These are phyloP conservation scores for Tupaia tana DNA, from an alignment of 2,113 vertebrate species.

Conservation along the genomic window DNA sequence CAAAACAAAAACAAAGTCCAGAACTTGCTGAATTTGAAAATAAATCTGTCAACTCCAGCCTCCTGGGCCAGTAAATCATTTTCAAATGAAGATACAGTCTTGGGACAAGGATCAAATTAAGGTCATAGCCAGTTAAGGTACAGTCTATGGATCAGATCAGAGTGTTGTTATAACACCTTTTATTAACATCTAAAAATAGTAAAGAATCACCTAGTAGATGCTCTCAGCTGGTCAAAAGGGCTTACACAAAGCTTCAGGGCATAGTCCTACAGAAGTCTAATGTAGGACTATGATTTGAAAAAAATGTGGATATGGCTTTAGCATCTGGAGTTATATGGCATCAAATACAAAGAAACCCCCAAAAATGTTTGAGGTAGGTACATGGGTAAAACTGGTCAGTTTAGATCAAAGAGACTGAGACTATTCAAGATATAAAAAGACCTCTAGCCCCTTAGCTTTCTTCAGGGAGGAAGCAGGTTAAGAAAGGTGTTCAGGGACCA, in stretches of 20 bases:
- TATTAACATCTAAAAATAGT: background rate
- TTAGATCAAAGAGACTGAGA: background rate
- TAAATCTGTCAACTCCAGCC: background rate
- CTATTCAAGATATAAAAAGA: background rate
- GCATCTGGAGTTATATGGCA: background rate
- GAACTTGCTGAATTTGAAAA: conserved; percentile 54
- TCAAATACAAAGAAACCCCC: conserved; percentile 40
- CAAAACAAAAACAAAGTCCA: background rate
- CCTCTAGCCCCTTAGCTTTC: background rate
- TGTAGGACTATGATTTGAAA: background rate
- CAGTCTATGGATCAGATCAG: background rate
- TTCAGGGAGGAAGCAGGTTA: background rate
- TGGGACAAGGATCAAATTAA: conserved; percentile 47
- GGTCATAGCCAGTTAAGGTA: conserved; percentile 11
- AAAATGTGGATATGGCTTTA: background rate
- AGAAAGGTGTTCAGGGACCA: background rate
- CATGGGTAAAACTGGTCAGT: background rate
- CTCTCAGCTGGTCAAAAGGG: background rate
- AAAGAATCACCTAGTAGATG: background rate
- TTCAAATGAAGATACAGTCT: conserved; percentile 52
- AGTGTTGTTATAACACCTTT: background rate
- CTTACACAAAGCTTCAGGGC: background rate
- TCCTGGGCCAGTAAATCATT: conserved; percentile 48
- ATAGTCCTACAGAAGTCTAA: background rate
- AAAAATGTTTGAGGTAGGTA: background rate